Base-by-base conservation (phyloP, 1,140 invertebrate genomes). In the Eriocheir sinensis region DNA sequence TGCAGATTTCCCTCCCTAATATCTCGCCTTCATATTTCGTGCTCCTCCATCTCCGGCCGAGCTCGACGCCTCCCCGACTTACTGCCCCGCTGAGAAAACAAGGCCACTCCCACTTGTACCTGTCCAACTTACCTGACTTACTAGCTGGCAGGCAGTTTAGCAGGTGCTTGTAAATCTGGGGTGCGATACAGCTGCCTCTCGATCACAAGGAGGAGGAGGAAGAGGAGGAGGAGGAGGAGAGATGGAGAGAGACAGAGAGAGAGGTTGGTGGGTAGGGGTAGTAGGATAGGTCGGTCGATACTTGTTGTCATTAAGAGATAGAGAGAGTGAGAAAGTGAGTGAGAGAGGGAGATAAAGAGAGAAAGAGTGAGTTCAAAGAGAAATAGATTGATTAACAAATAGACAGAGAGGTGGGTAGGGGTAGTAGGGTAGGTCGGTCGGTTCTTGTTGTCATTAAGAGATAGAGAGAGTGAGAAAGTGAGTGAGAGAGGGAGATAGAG, bases 401-500 rank as follows among this genome's bases (percentile, higher is more conserved):
- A 17, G 83, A 17, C 15, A 32, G 15, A 85, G 83, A 32, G 83
- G 34, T 15, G 34, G 83, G 32, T 15, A 85, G 83, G 40, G 38
- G 12, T 36, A 8, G 38, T 21, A 41, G 12, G 53, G 27, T 12
- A 72, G 53, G 12, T 72, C 53, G 53, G 53, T 72, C 12, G 12
- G 53, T 32, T 85, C 21, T 2, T 85, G 2, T 36, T 34, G n/a
- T 85, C 32, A 9, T 4, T 9, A 60, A 12, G 1, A 91, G 8
- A 79, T 60, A 30, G 12, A 30, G 36, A 90, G 27, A 21, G 40
- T 4, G 27, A 90, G 36, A 30, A 34, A 30, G 38, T 27, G 0
- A 2, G 36, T 0, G 89, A 90, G 8, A 91, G 90, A 80, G 90
- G 40, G 90, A 91, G 90, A 91, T 4, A 90, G 90, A 80, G 90